Percentiles rank a stretch among this genome's conserved stretches.
Conservation (phyloP, 2,888 invertebrate species). For the Buathra laborator region DNA sequence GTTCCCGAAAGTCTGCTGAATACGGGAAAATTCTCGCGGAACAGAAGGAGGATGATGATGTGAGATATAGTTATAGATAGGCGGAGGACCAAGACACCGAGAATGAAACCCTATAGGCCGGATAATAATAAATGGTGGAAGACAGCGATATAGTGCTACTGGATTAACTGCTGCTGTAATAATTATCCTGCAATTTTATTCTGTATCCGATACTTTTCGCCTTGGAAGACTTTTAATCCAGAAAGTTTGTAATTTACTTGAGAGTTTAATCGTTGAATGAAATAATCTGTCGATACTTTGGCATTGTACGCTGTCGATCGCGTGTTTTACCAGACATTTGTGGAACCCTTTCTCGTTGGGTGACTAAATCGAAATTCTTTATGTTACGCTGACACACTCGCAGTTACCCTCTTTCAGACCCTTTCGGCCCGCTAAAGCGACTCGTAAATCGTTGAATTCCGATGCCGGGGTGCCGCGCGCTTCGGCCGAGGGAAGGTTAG, state of each 20-base stretch:
- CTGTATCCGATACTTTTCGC: neutral
- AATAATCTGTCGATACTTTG: neutral
- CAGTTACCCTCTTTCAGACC: neutral
- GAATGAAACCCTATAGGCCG: neutral
- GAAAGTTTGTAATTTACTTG: neutral
- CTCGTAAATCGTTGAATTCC: constrained; percentile 31
- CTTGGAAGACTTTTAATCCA: neutral
- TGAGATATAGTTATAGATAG: constrained; percentile 12
- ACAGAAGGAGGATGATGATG: constrained; percentile 11
- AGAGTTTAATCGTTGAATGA: neutral
- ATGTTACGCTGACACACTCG: neutral
- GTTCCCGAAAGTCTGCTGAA: constrained; percentile 44
- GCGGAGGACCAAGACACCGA: neutral
- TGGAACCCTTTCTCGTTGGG: neutral
- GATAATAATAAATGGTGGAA: neutral
- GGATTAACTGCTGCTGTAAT: neutral
- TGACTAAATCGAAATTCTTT: neutral
- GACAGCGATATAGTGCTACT: neutral
- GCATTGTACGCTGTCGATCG: neutral
- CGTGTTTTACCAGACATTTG: neutral
- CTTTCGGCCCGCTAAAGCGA: constrained; percentile 2
- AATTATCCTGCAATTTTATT: neutral
- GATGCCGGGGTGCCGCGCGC: neutral
- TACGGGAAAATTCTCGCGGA: constrained; percentile 28
- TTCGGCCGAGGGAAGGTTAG: neutral